Percentiles rank a stretch among this genome's conserved stretches.
These are phyloP conservation scores for Python bivittatus DNA, from an alignment of 2,113 vertebrate species.

Conservation along the genomic window DNA sequence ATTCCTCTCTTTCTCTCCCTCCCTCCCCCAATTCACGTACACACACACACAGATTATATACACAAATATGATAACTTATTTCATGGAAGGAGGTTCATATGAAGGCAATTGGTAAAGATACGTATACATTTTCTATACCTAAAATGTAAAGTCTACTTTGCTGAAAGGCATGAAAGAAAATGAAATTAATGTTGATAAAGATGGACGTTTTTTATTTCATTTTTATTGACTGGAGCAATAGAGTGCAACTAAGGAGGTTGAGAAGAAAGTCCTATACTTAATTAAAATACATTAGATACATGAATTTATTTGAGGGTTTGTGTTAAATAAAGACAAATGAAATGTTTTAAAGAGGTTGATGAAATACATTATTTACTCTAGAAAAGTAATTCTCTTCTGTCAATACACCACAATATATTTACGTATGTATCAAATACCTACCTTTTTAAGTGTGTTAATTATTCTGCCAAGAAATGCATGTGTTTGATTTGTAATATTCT, in stretches of 20 bases:
- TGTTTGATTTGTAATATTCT: conserved; percentile 6
- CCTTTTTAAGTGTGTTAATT: conserved; percentile 9
- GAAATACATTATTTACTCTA: conserved; percentile 55
- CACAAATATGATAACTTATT: neutral
- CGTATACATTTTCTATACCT: neutral
- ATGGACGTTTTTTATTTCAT: conserved; percentile 50
- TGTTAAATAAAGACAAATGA: conserved; percentile 69
- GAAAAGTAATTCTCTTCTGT: conserved; percentile 58
- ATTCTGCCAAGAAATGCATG: conserved; percentile 25
- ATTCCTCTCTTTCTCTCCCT: neutral
- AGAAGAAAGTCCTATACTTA: conserved; percentile 65
- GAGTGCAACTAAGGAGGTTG: conserved; percentile 54
- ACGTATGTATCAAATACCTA: conserved; percentile 23
- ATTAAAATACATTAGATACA: conserved; percentile 66
- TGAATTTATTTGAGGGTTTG: conserved; percentile 59
- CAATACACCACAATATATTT: conserved; percentile 27
- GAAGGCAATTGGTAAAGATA: neutral
- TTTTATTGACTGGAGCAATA: conserved; percentile 61
- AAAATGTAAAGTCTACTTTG: neutral
- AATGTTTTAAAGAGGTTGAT: conserved; percentile 53
- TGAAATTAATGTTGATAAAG: conserved; percentile 55
- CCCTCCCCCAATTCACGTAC: neutral
- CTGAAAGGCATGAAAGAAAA: conserved; percentile 35
- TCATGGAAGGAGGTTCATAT: neutral
- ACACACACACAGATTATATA: neutral